A percentile compares a stretch with the other conserved stretches of the same genome.
phyloP scores from a whole-genome alignment of 2,888 invertebrate genomes.

The Cantharis rufa region DNA sequence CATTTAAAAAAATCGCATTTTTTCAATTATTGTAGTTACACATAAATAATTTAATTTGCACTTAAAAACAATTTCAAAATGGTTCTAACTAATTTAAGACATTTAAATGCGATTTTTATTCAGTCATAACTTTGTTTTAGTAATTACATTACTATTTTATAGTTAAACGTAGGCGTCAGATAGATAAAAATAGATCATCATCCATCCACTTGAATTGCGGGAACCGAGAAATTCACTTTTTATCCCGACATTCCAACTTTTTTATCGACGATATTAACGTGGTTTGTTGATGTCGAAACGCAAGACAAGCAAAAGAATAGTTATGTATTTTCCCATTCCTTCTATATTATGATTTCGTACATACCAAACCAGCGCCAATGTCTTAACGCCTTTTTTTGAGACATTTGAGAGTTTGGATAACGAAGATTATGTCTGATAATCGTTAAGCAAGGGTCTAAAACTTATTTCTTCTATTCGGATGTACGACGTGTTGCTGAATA shows the following conservation, averaged over 20 bases:
- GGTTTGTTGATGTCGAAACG: not conserved
- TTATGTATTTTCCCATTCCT: not conserved
- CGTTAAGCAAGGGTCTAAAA: too few relatives aligned
- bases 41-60: not conserved
- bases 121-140: constrained; percentile 19
- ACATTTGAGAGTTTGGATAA: too few relatives aligned
- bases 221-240: constrained; percentile 17
- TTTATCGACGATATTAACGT: constrained; percentile 9
- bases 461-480: too few relatives aligned
- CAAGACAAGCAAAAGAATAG: not conserved
- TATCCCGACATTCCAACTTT: constrained; percentile 22
- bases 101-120: constrained; percentile 10
- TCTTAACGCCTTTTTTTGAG: too few relatives aligned
- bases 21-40: not conserved
- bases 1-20: not conserved
- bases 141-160: constrained; percentile 27
- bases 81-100: constrained; percentile 8
- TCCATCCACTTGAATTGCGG: constrained; percentile 20
- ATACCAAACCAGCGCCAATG: not conserved
- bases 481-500: too few relatives aligned
- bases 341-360: not conserved
- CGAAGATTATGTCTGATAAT: too few relatives aligned
- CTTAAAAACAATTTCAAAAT: not conserved
- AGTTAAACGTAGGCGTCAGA: constrained; percentile 20
- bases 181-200: constrained; percentile 27